phyloP scores from a whole-genome alignment of 2,888 invertebrate genomes.

The Volucella inflata region DNA sequence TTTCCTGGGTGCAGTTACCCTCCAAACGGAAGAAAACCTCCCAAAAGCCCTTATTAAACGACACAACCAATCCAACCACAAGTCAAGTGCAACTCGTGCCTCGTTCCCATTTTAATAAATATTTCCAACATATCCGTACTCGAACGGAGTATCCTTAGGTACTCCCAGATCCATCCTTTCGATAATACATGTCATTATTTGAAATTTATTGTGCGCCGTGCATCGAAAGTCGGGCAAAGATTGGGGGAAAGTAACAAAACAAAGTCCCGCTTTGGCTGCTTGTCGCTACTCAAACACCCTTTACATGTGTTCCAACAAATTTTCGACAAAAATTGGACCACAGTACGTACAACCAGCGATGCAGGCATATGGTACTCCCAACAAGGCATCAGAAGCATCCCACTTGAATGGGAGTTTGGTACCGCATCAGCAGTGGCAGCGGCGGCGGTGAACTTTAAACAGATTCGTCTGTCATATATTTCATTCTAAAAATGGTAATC shows the following conservation, averaged over 20 bases:
- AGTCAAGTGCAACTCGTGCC: constrained; percentile 60
- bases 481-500: constrained; percentile 75
- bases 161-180: constrained; percentile 59
- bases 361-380: not conserved
- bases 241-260: not conserved
- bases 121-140: constrained; percentile 7
- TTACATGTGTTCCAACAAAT: constrained; percentile 72
- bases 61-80: not conserved
- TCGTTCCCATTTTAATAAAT: constrained; percentile 59
- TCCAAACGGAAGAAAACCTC: not conserved
- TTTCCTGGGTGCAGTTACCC: not conserved
- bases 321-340: constrained; percentile 66
- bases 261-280: not conserved
- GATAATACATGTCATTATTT: constrained; percentile 71
- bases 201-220: constrained; percentile 70
- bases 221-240: constrained; percentile 26
- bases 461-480: constrained; percentile 74
- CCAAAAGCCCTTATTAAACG: constrained; percentile 32
- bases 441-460: constrained; percentile 70
- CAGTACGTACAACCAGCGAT: not conserved
- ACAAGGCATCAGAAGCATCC: constrained; percentile 21
- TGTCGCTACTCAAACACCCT: constrained; percentile 15
- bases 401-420: constrained; percentile 26
- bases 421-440: no score
- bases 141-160: no score